Evolutionary conservation across 2,888 invertebrate species (phyloP), one percentile per base, ranked within the genome.

Genomic region (Zaprionus obscuricornis): DNA sequence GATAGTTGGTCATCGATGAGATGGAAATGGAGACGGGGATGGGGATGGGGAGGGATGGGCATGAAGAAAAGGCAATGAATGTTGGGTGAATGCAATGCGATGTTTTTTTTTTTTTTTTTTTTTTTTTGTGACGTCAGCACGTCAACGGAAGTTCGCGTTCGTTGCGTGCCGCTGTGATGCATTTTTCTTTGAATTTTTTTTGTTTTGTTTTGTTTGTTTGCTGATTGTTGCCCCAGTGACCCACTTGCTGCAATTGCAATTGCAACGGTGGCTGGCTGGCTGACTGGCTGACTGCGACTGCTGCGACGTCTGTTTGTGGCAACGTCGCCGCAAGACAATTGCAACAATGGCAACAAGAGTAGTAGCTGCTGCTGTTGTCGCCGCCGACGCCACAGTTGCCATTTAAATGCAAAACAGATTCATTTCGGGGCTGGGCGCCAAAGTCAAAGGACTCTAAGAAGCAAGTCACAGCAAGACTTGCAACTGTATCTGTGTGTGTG

Each of bases 211-310:
- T 56, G 66, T 51, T 62, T 74, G 75, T 58, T 59, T 56, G 66
- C 52, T 66, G 75, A 66, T 66, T 78, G 85, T 45, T 79, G 78
- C 8, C 81, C 78, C 81, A 79, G 34, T 79, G 86, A 79, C 78
- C 86, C 86, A 79, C 68, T 79, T 79, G 58, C 54, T 58, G 63
- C 37, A 29, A 27, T 46, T 26, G 46, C 37, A 8, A 17, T 18
- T 39, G 45, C 42, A 13, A 16, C 33, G 13, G 39, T 20, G 18
- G 18, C 26, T 40, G n/a, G 52, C 16, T 26, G 8, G 40, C 26
- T 13, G 46, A 20, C 27, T 10, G 36, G 33, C 17, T 6, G 46
- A n/a, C 27, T 37, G 54, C 36, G 29, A 34, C 26, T 26, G 11
- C 16, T 17, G n/a, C 34, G 26, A 45, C 51, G 34, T 50, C 51